Conservation (phyloP, 2,888 invertebrate genomes). For the Cremastinae sp. region DNA sequence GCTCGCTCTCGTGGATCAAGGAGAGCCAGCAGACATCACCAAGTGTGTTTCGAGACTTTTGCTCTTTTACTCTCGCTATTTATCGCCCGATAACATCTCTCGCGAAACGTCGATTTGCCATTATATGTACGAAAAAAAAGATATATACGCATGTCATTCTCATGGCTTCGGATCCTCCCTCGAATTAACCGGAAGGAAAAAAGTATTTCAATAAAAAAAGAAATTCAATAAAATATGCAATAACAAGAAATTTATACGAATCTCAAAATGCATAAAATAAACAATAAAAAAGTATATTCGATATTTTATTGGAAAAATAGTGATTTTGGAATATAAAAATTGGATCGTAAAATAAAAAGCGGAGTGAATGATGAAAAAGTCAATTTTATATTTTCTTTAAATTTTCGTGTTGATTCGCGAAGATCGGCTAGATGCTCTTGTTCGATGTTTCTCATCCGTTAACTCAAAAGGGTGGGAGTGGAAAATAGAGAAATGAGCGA, state of each 20-base stretch:
- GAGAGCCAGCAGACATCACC: constrained; percentile 14
- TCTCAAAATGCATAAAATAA: too few relatives aligned
- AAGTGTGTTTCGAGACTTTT: neutral
- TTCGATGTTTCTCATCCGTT: neutral
- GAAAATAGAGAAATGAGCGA: neutral
- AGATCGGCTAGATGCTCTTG: neutral
- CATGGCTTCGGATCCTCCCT: too few relatives aligned
- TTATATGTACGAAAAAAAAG: neutral
- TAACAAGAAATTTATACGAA: neutral
- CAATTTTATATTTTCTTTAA: too few relatives aligned
- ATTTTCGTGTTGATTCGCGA: neutral
- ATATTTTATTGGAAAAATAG: too few relatives aligned
- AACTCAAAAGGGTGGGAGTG: constrained; percentile 1
- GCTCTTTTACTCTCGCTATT: neutral
- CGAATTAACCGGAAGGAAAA: too few relatives aligned
- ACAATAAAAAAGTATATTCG: too few relatives aligned
- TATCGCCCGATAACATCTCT: neutral
- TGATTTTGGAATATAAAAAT: too few relatives aligned
- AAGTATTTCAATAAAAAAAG: too few relatives aligned
- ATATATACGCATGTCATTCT: neutral
- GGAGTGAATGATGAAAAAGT: too few relatives aligned
- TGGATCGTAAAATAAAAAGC: too few relatives aligned
- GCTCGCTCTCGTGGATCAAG: constrained; percentile 11
- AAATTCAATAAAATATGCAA: too few relatives aligned
- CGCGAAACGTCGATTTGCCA: constrained; percentile 1